A percentile compares a stretch with the other conserved stretches of the same genome.
Conservation (phyloP, 2,113 vertebrate genomes). For the Oceanites oceanicus region DNA sequence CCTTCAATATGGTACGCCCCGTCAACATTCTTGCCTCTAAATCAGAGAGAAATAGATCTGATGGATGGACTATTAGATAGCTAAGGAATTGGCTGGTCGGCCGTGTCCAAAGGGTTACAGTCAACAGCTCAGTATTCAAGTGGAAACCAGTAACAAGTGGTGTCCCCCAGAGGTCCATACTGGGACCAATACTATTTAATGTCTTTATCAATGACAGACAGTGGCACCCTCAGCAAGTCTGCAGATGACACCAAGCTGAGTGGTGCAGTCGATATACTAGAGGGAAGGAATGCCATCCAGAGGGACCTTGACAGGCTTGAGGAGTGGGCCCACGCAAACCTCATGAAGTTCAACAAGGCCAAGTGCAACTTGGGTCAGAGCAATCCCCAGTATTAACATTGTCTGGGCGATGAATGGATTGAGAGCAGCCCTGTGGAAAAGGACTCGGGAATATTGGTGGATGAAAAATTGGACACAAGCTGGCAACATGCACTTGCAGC, state of each 20-base stretch:
- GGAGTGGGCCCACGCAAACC: too few species aligned
- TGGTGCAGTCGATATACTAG: accelerated
- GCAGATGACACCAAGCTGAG: background rate
- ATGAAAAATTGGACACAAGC: background rate
- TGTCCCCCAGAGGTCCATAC: background rate
- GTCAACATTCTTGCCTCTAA: background rate
- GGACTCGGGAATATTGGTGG: background rate
- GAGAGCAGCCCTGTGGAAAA: background rate
- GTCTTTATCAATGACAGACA: background rate
- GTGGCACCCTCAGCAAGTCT: background rate
- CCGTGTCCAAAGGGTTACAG: accelerated
- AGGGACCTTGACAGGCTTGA: background rate
- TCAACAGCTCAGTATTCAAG: background rate
- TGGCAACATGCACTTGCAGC: accelerated
- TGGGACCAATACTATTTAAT: accelerated
- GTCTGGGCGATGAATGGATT: background rate
- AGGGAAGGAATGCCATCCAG: background rate
- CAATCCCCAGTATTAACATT: background rate
- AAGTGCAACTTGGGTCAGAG: background rate
- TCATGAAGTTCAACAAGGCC: background rate
- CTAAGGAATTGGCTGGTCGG: background rate
- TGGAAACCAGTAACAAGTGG: background rate
- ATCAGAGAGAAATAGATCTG: background rate
- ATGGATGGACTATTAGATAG: background rate
- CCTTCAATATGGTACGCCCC: background rate